A percentile compares a stretch with the other conserved stretches of the same genome.
These are phyloP conservation scores for Tragelaphus imberbis DNA, from an alignment of 2,113 vertebrate genomes.

Conservation along the genomic window DNA sequence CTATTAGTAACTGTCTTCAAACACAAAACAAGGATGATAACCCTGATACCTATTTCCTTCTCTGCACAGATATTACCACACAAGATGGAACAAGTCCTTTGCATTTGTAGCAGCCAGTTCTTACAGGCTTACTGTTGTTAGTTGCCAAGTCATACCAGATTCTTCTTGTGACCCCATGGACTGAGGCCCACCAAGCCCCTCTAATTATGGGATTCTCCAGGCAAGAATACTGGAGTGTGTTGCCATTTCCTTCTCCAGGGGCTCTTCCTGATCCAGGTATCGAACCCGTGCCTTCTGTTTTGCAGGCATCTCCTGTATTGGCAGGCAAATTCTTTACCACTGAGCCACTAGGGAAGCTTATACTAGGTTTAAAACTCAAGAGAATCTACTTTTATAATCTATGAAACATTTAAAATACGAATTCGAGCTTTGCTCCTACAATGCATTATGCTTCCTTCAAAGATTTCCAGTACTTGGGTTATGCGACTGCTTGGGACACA, in stretches of 20 bases:
- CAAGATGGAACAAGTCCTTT: constrained; percentile 56
- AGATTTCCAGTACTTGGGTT: neutral
- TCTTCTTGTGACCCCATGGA: neutral
- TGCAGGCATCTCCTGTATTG: neutral
- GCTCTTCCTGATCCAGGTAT: neutral
- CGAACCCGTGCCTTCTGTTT: neutral
- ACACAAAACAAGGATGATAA: constrained; percentile 52
- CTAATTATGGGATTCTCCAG: neutral
- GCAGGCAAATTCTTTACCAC: neutral
- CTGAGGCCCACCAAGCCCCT: neutral
- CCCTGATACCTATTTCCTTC: constrained; percentile 1
- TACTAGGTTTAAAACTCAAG: neutral
- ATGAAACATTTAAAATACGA: neutral
- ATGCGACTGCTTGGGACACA: neutral
- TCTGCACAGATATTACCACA: constrained; percentile 46
- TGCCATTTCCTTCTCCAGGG: neutral
- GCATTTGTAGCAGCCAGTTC: neutral
- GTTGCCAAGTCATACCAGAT: neutral
- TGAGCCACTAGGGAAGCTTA: neutral
- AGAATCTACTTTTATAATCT: neutral
- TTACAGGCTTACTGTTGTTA: neutral
- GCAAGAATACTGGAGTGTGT: neutral
- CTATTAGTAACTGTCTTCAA: constrained; percentile 67
- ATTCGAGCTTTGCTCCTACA: neutral
- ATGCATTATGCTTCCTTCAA: neutral